phyloP scores from a whole-genome alignment of 2,113 vertebrate genomes.

The Apus apus region DNA sequence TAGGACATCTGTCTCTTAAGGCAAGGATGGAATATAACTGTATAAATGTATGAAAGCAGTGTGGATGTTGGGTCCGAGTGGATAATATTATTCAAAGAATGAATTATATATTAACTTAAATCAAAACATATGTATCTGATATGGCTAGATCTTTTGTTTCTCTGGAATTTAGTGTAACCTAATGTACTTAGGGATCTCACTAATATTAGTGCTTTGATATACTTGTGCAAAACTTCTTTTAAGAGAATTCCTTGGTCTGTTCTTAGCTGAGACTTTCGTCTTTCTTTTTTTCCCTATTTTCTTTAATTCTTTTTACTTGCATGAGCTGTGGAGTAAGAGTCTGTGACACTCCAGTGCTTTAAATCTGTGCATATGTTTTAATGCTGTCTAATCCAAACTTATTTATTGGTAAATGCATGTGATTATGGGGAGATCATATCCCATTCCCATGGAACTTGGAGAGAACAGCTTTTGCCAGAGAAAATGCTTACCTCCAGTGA shows the following conservation, averaged over 20 bases:
- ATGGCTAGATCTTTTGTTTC: slow-evolving; percentile 31
- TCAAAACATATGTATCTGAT: slow-evolving; percentile 13
- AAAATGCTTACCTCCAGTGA: not conserved
- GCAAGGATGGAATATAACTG: slow-evolving; percentile 48
- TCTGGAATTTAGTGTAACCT: slow-evolving; percentile 57
- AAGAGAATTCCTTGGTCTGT: slow-evolving; percentile 16
- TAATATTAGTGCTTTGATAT: slow-evolving; percentile 39
- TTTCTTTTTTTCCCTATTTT: not conserved
- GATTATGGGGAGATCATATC: not conserved
- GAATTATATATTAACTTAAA: slow-evolving; percentile 55
- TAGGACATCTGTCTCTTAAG: slow-evolving; percentile 26
- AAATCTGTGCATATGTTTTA: slow-evolving; percentile 45
- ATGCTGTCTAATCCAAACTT: slow-evolving; percentile 50
- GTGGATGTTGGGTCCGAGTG: slow-evolving; percentile 40
- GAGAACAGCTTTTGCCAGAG: not conserved
- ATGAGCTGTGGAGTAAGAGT: slow-evolving; percentile 64
- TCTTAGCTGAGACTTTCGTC: slow-evolving; percentile 23
- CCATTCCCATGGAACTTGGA: not conserved
- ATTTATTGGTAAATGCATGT: slow-evolving; percentile 66
- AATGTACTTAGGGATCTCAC: slow-evolving; percentile 51
- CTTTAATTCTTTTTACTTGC: slow-evolving; percentile 45
- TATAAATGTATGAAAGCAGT: slow-evolving; percentile 65
- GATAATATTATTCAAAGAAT: slow-evolving; percentile 43
- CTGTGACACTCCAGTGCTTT: slow-evolving; percentile 47
- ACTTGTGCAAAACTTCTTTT: slow-evolving; percentile 44